These are phyloP conservation scores for Trachops cirrhosus DNA, from an alignment of 2,797 vertebrate species.

Conservation along the genomic window DNA sequence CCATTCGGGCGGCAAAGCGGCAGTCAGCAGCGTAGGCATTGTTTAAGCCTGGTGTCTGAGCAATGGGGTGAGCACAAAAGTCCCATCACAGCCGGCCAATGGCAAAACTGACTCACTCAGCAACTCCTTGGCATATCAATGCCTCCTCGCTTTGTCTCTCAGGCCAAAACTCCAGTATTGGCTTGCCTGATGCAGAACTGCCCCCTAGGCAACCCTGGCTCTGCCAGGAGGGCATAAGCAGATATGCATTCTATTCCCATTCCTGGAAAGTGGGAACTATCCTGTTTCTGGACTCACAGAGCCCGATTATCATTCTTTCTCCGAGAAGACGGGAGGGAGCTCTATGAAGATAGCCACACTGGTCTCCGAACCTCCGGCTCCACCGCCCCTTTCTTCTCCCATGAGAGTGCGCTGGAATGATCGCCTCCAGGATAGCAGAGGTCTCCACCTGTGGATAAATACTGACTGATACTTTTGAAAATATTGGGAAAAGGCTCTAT, in stretches of 20 bases:
- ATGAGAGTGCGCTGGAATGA: accelerated
- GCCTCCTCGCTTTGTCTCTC: slow-evolving; percentile 33
- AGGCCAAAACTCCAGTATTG: slow-evolving; percentile 31
- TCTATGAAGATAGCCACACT: not conserved
- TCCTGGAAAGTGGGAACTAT: slow-evolving; percentile 43
- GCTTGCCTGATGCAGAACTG: slow-evolving; percentile 17
- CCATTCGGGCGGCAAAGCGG: not conserved
- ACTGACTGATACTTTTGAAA: slow-evolving; percentile 69
- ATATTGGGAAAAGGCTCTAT: slow-evolving; percentile 73
- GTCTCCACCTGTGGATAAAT: slow-evolving; percentile 71
- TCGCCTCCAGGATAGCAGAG: slow-evolving; percentile 14
- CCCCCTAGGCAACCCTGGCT: not conserved
- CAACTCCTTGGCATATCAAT: slow-evolving; percentile 46
- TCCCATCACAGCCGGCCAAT: not conserved
- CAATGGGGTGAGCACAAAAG: not conserved
- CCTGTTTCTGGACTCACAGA: slow-evolving; percentile 29
- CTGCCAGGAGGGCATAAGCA: slow-evolving; percentile 2
- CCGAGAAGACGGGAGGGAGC: not conserved
- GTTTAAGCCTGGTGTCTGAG: not conserved
- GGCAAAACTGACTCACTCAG: slow-evolving; percentile 14
- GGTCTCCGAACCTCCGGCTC: not conserved
- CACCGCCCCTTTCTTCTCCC: not conserved
- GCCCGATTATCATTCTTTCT: not conserved
- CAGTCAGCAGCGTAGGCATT: not conserved
- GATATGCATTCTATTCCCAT: not conserved